phyloP scores from a whole-genome alignment of 2,113 vertebrate species.

The Bos taurus region DNA sequence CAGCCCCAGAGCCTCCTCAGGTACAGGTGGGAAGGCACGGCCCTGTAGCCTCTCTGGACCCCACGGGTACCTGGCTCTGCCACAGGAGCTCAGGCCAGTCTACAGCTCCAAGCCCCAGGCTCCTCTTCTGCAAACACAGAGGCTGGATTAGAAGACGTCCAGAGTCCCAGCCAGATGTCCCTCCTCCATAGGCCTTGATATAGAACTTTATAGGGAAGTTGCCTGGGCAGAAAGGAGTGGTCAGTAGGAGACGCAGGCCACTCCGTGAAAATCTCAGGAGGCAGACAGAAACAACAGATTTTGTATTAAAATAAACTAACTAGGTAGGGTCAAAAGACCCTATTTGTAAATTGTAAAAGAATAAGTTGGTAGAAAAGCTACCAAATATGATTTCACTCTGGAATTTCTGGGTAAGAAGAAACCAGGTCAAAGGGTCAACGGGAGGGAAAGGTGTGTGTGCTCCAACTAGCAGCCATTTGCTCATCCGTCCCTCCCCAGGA shows the following conservation, averaged over 20 bases:
- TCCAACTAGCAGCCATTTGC: neutral
- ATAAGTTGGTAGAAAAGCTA: neutral
- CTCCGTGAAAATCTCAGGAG: neutral
- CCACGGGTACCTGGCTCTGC: neutral
- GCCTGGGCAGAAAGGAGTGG: neutral
- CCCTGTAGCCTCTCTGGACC: neutral
- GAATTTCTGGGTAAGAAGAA: neutral
- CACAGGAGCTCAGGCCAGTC: neutral
- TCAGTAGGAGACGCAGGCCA: too few species aligned
- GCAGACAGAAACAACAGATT: neutral
- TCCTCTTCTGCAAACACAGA: neutral
- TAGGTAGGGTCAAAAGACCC: neutral
- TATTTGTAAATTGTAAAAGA: neutral
- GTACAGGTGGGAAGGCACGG: neutral
- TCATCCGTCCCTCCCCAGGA: neutral
- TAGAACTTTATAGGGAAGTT: neutral
- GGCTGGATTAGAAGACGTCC: neutral
- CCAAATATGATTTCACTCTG: neutral
- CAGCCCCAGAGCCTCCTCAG: too few species aligned
- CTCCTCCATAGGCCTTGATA: neutral
- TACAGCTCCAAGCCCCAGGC: neutral
- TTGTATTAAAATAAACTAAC: neutral
- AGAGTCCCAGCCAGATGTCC: neutral
- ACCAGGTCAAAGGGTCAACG: neutral
- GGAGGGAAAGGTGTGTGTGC: neutral